Evolutionary conservation across 2,797 vertebrate species (phyloP).

Genomic region (Zenarchopterus dispar): DNA sequence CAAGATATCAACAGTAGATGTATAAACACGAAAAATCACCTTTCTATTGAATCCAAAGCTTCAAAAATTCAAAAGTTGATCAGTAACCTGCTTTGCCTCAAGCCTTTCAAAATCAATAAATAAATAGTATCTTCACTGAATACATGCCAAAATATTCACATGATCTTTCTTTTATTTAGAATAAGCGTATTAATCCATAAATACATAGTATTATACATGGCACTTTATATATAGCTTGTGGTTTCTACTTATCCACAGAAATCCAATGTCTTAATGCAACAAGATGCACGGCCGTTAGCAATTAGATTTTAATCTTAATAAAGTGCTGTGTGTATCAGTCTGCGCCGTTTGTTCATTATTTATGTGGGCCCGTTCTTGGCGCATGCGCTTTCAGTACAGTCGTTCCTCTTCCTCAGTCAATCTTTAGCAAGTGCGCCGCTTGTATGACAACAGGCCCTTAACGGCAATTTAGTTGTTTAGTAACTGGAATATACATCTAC

Average conservation of each 20-base stretch:
- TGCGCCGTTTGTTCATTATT: background rate
- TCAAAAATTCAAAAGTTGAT: too few species aligned
- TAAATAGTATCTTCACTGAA: background rate
- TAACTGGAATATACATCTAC: background rate
- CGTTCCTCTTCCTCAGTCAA: constrained; percentile 66
- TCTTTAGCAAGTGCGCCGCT: constrained; percentile 61
- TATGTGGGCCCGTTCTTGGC: constrained; percentile 11
- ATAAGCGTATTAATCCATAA: too few species aligned
- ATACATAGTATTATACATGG: too few species aligned
- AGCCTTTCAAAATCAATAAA: background rate
- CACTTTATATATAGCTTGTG: too few species aligned
- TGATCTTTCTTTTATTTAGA: background rate
- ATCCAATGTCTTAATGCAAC: background rate
- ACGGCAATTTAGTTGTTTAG: constrained; percentile 17
- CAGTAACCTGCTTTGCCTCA: too few species aligned
- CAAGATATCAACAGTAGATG: too few species aligned
- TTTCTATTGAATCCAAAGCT: too few species aligned
- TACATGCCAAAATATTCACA: background rate
- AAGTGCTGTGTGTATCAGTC: background rate
- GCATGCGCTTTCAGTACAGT: constrained; percentile 67
- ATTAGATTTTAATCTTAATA: background rate
- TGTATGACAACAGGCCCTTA: constrained; percentile 34
- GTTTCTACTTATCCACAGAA: too few species aligned
- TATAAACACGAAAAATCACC: too few species aligned
- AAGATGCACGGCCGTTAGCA: background rate